Percentiles rank a stretch among this genome's conserved stretches.
Evolutionary conservation across 2,113 vertebrate genomes (phyloP).

Genomic region (Microtus montanus): DNA sequence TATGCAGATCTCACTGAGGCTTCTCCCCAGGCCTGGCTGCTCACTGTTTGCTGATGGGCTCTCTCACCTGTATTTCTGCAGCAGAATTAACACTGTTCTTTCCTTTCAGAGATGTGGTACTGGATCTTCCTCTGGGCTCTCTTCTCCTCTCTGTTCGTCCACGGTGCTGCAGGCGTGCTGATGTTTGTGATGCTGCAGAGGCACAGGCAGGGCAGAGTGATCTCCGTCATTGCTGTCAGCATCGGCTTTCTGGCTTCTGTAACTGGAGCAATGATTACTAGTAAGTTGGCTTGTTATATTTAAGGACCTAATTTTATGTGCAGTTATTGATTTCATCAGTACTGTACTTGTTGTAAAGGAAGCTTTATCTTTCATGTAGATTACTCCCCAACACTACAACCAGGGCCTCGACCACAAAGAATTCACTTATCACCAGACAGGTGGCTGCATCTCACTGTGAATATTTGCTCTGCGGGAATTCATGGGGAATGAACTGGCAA

Average conservation of each 20-base stretch:
- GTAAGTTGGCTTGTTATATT: slow-evolving; percentile 88
- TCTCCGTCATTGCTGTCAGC: slow-evolving; percentile 96
- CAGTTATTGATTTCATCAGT: neutral
- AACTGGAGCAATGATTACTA: slow-evolving; percentile 96
- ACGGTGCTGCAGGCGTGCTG: slow-evolving; percentile 93
- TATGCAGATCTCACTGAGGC: neutral
- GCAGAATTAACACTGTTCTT: slow-evolving; percentile 75
- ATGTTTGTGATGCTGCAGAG: slow-evolving; percentile 98
- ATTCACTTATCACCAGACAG: neutral
- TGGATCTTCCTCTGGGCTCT: slow-evolving; percentile 99
- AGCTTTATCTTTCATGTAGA: neutral
- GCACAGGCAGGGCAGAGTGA: slow-evolving; percentile 94
- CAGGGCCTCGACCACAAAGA: neutral
- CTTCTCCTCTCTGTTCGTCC: slow-evolving; percentile 98
- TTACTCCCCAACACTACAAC: neutral
- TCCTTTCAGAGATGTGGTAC: slow-evolving; percentile 98
- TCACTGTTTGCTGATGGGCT: neutral
- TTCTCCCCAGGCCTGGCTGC: neutral
- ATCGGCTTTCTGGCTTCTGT: slow-evolving; percentile 96
- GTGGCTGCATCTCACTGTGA: neutral
- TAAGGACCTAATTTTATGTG: slow-evolving; percentile 32
- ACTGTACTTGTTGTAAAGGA: neutral
- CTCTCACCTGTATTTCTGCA: neutral
- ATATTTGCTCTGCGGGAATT: neutral
- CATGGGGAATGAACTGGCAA: neutral